A percentile compares a stretch with the other conserved stretches of the same genome.
Conservation (phyloP, 2,888 invertebrate species). For the Pogonocherus hispidulus region DNA sequence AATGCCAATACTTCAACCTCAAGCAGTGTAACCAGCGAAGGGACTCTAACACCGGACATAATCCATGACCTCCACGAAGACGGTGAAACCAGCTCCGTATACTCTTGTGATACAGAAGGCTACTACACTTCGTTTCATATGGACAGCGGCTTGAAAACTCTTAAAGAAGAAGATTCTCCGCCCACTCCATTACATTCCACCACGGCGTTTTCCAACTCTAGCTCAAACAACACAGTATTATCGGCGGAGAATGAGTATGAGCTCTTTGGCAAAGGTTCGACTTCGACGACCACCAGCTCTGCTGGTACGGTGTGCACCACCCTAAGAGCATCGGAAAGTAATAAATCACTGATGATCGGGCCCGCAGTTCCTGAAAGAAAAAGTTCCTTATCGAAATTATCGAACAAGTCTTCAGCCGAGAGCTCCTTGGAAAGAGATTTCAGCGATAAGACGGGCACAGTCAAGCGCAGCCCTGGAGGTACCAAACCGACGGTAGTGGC, state of each 20-base stretch:
- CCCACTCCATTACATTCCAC: constrained; percentile 82
- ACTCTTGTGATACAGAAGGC: constrained; percentile 97
- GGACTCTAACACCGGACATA: constrained; percentile 86
- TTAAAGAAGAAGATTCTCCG: constrained; percentile 83
- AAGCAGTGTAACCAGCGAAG: constrained; percentile 88
- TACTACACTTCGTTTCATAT: constrained; percentile 98
- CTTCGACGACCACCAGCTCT: constrained; percentile 91
- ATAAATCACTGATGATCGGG: constrained; percentile 74
- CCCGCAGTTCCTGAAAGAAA: constrained; percentile 88
- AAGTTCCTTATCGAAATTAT: constrained; percentile 77
- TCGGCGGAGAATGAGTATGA: constrained; percentile 91
- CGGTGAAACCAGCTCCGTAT: constrained; percentile 90
- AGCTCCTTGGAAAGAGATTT: constrained; percentile 67
- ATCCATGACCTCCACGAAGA: constrained; percentile 86
- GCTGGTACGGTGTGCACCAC: constrained; percentile 92
- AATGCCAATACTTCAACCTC: constrained; percentile 82
- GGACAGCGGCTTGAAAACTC: constrained; percentile 91
- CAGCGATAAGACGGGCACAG: constrained; percentile 67
- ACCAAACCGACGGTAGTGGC: constrained; percentile 74
- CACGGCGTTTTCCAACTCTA: constrained; percentile 77
- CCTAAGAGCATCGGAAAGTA: constrained; percentile 78
- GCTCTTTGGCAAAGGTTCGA: constrained; percentile 91
- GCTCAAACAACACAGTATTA: constrained; percentile 77
- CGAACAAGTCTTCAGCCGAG: constrained; percentile 70
- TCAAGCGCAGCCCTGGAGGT: constrained; percentile 65